phyloP scores from a whole-genome alignment of 1,140 invertebrate genomes.

The Acyrthosiphon pisum region DNA sequence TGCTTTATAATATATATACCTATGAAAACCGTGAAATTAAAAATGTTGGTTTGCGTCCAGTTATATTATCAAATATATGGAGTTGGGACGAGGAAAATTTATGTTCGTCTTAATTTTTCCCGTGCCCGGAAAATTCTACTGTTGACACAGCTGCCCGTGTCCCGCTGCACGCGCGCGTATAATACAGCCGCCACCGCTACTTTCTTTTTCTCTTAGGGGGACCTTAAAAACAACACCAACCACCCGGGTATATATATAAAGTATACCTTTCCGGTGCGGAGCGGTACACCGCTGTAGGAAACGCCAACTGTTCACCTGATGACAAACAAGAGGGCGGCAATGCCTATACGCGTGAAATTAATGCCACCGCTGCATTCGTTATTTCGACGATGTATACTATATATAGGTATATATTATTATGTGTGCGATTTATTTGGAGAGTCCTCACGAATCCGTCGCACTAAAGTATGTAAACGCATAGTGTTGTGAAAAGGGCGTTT shows the following conservation, averaged over 20 bases:
- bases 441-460: background rate
- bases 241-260: too few species aligned
- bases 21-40: background rate
- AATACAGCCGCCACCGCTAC: background rate
- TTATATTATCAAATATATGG: background rate
- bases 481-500: background rate
- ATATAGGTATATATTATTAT: constrained; percentile 2
- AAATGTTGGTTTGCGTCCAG: background rate
- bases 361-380: background rate
- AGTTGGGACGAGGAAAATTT: background rate
- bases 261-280: background rate
- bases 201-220: background rate
- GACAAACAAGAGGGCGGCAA: background rate
- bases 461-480: background rate
- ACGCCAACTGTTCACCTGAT: constrained; percentile 23
- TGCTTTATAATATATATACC: background rate
- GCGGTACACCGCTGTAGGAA: background rate
- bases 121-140: constrained; percentile 37
- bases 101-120: constrained; percentile 34
- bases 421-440: background rate
- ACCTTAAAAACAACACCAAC: constrained; percentile 31
- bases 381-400: background rate
- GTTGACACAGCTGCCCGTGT: constrained; percentile 46
- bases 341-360: background rate
- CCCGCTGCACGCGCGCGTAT: background rate